A percentile compares a stretch with the other conserved stretches of the same genome.
Conservation (phyloP, 2,797 vertebrate genomes). For the Smutsia gigantea region DNA sequence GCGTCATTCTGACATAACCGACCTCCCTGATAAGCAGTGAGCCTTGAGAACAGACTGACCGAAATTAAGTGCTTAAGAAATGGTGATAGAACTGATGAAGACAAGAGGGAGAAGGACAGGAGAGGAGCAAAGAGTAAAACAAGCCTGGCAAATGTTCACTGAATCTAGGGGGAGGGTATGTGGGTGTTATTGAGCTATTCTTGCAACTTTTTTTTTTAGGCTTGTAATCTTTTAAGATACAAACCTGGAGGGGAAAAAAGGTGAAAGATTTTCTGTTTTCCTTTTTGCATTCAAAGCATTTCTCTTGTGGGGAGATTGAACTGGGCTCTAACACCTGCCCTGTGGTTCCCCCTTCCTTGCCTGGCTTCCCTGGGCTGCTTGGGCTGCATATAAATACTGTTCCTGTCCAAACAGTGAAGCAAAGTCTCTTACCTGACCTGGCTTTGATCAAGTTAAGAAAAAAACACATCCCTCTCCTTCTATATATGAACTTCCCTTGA, state of each 20-base stretch:
- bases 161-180: not conserved
- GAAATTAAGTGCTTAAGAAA: not conserved
- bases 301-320: not conserved
- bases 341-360: not conserved
- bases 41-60: not conserved
- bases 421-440: not conserved
- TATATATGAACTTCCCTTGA: not conserved
- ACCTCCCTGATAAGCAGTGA: not conserved
- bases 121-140: not conserved
- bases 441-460: not conserved
- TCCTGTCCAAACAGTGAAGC: not conserved
- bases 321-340: not conserved
- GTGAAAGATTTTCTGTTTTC: not conserved
- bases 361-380: not conserved
- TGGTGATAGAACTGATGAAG: not conserved
- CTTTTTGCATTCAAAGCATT: not conserved
- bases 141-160: not conserved
- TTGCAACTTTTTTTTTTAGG: not conserved
- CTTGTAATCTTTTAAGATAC: slow-evolving; percentile 3
- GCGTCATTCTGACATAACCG: too few species aligned
- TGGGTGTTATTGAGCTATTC: not conserved
- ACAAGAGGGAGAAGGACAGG: not conserved
- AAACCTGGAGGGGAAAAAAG: not conserved
- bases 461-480: too few species aligned
- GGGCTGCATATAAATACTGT: not conserved